Base-by-base conservation (phyloP, 2,888 invertebrate species). In the Parnassius glacialis region DNA sequence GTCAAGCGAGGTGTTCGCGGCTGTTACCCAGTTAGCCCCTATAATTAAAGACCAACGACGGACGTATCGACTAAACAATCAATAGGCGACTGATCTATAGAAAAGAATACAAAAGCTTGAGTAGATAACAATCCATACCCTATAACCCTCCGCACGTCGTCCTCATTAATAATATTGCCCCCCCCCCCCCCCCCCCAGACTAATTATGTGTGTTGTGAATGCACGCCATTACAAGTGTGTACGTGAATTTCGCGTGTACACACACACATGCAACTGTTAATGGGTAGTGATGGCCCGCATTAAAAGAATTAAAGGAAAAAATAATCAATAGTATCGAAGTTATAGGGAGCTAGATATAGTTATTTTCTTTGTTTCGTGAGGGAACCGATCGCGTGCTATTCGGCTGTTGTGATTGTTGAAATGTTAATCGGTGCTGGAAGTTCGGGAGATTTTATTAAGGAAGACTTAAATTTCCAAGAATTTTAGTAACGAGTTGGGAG, bases 191-290 rank as follows among this genome's bases (percentile, higher is more conserved):
- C 25, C 58, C 9, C 75, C 81, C 86, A 83, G 85, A 90, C 92
- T 92, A 92, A 92, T 92, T 92, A 91, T 86, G 83, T 87, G 84
- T 87, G 89, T 87, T 88, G 90, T 90, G 87, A 91, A 92, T 91
- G 91, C 90, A 90, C 77, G 71, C 70, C 67, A 68, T 64, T 64
- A 65, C 66, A 58, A 64, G 64, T 55, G 57, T 48, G 48, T 61
- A 60, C 57, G 57, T 64, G 62, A 66, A 62, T 50, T 51, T 45
- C 51, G 66, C 69, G 59, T 70, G 59, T 70, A 69, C 76, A 73
- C 70, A 69, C 71, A 74, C 72, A 67, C 64, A 68, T 65, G 70
- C 57, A 62, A 16, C 69, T 67, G 52, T 68, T 82, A 84, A 84
- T 81, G 78, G 80, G 71, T 73, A 80, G 76, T 80, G 82, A 84